Base-by-base conservation (phyloP, 2,113 vertebrate genomes). In the Tetrax tetrax region DNA sequence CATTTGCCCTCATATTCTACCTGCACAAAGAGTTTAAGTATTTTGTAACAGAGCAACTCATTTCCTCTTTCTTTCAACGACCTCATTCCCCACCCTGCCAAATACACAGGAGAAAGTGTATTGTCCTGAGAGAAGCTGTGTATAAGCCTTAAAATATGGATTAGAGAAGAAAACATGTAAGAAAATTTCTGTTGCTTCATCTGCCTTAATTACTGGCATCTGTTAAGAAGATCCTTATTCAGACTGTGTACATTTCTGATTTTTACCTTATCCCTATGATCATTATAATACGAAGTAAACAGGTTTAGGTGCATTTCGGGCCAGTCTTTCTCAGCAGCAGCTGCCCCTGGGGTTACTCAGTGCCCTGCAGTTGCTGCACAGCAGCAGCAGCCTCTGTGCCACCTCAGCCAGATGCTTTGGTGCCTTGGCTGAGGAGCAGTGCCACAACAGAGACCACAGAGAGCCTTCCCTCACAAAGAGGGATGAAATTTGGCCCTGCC, bases 341-440 rank as follows among this genome's bases (percentile, higher is more conserved):
- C 72, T 48, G n/a, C 47, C 56, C 33, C 74, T 7, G 47, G 27
- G 38, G 47, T 79, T 75, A 21, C 14, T 70, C 61, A 60, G 18
- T 0, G 0, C 23, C 47, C 50, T 21, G 57, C 25, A 74, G 24
- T 5, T 61, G 29, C 53, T 71, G 17, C n/a, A 23, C 5, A 5
- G 45, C 1, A 3, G 72, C 35, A 38, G 63, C n/a, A 33, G 33
- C 22, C n/a, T 9, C 33, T 1, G 0, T 3, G 3, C 27, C 2
- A 0, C 56, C n/a, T 33, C 1, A 1, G 19, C 23, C 0, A 1
- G 29, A 31, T 23, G 8, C 7, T 7, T 25, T 14, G 7, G 25
- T 35, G 28, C 59, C 76, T 64, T 4, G 0, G 38, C 56, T 64
- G 56, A 64, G 60, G 37, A 64, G 38, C 9, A 56, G 61, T 65